A percentile compares a stretch with the other conserved stretches of the same genome.
Conservation (phyloP, 2,888 invertebrate species). For the Lasioglossum leucozonium region DNA sequence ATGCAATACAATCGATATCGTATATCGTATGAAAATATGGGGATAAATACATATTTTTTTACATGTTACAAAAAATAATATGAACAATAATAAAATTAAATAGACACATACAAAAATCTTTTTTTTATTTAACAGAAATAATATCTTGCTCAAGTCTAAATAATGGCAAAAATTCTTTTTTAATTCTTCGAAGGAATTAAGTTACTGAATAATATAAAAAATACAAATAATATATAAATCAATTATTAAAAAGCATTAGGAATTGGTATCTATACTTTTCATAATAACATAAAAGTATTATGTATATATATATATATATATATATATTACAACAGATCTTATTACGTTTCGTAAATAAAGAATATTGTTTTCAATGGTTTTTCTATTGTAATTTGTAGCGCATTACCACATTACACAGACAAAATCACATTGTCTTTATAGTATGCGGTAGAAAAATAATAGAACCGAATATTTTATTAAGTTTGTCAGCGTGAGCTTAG, state of each 20-base stretch:
- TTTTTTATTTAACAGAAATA: slow-evolving; percentile 40
- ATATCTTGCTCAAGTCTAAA: slow-evolving; percentile 5
- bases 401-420: not conserved
- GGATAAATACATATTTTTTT: slow-evolving; percentile 54
- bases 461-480: slow-evolving; percentile 23
- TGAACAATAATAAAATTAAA: slow-evolving; percentile 49
- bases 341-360: slow-evolving; percentile 7
- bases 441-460: not conserved
- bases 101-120: slow-evolving; percentile 38
- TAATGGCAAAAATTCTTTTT: too few species aligned
- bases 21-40: slow-evolving; percentile 38
- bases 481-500: slow-evolving; percentile 53
- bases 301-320: not conserved
- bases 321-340: too few species aligned
- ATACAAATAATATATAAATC: too few species aligned
- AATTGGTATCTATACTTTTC: not conserved
- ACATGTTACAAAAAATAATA: slow-evolving; percentile 49
- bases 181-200: too few species aligned
- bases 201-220: too few species aligned
- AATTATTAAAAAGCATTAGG: not conserved
- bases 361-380: slow-evolving; percentile 1
- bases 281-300: not conserved
- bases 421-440: not conserved
- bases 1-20: slow-evolving; percentile 27
- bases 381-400: not conserved